Conservation (phyloP, 2,797 vertebrate species). For the Acestrorhynchus altus region DNA sequence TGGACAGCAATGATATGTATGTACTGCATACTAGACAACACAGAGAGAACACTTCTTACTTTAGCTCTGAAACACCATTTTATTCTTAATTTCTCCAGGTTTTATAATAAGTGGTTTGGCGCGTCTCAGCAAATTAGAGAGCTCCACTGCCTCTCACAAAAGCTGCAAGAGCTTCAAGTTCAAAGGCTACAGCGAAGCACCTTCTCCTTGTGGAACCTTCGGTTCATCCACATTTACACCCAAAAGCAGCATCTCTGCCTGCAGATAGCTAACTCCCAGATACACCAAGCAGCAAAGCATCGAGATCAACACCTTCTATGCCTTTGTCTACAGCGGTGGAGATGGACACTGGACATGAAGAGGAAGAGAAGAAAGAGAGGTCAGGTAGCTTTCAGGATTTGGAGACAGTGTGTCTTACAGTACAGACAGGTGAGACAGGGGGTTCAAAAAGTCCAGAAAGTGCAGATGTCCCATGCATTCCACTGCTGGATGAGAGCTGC, state of each 20-base stretch:
- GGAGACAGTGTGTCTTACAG: slow-evolving; percentile 19
- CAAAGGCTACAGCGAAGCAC: not conserved
- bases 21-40: too few relatives aligned
- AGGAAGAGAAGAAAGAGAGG: slow-evolving; percentile 8
- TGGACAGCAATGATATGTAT: too few relatives aligned
- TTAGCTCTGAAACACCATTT: not conserved
- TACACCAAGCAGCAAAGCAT: not conserved
- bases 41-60: too few relatives aligned
- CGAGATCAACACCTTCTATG: not conserved
- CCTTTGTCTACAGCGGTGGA: slow-evolving; percentile 28
- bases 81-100: not conserved
- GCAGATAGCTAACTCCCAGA: not conserved
- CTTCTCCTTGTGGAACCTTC: not conserved
- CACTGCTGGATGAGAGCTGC: slow-evolving; percentile 17
- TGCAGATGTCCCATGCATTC: not conserved
- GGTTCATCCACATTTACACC: not conserved
- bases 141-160: not conserved
- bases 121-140: not conserved
- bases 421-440: slow-evolving; percentile 4
- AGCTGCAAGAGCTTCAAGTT: not conserved
- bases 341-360: not conserved
- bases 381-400: not conserved
- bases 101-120: slow-evolving; percentile 12
- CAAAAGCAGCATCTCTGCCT: not conserved
- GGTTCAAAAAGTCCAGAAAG: not conserved